Base-by-base conservation (phyloP, 2,888 invertebrate species). In the Terebella lapidaria region DNA sequence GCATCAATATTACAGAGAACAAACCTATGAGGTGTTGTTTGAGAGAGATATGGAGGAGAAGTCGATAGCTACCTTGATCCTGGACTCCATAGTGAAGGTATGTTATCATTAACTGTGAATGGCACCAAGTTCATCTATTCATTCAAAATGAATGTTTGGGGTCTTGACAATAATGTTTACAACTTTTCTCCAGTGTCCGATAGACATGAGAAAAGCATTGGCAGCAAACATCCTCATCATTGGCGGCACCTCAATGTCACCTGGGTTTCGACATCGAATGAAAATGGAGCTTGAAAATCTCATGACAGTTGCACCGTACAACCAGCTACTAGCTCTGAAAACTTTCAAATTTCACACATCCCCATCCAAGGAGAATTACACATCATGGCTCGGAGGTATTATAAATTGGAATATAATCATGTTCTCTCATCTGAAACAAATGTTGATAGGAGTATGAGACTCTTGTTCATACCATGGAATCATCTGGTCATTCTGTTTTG, bases 191-290 rank as follows among this genome's bases (percentile, higher is more conserved):
- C 94, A 89, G 72, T 86, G 92, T 70, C 90, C 93, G 0, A 84
- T 92, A 26, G 94, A 96, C 83, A 86, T 88, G 63, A 85, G 94
- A 18, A 85, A 85, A 58, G 83, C 84, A 54, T 83, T 97, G 46
- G 88, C 92, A 0, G 88, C 88, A 77, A 93, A 91, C 81, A 86
- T 96, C 68, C 83, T 96, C 58, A 81, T 96, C 24, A 86, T 89
- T 58, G 97, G 96, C 35, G 97, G 97, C 15, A 88, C 89, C 1
- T 84, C 89, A 0, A 88, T 89, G 86, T 83, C 90, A 66, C 88
- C 88, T 58, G 96, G 96, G 0, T 88, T 97, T 71, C 85, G 87
- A 72, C 85, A 89, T 25, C 86, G 96, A 57, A 83, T 97, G 1
- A 86, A 87, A 67, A 82, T 86, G 1, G 96, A 96, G 81, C 83